Evolutionary conservation across 2,113 vertebrate species (phyloP).

Genomic region (Scophthalmus maximus): DNA sequence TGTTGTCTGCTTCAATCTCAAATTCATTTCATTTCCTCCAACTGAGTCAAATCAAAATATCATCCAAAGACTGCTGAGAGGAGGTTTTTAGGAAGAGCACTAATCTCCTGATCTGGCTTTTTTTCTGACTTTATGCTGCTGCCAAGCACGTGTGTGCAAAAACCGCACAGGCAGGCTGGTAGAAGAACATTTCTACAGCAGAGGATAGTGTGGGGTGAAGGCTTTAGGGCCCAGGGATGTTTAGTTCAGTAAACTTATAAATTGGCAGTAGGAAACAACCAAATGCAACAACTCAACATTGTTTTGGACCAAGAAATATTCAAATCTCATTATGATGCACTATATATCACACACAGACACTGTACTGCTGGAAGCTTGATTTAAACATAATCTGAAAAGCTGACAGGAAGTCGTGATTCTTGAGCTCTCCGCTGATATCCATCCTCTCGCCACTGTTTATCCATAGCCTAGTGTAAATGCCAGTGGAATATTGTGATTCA

Average conservation of each 20-base stretch:
- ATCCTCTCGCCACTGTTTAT: conserved; percentile 70
- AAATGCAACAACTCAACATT: neutral
- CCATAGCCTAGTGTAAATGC: conserved; percentile 78
- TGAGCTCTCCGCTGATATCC: conserved; percentile 47
- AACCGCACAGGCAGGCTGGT: neutral
- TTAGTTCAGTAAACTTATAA: conserved; percentile 1
- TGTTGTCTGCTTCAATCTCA: conserved; percentile 11
- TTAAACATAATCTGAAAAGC: conserved; percentile 64
- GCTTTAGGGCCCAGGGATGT: neutral
- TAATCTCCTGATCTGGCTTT: conserved; percentile 45
- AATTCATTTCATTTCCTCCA: too few relatives aligned
- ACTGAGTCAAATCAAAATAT: conserved; percentile 29
- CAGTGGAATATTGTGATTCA: conserved; percentile 75
- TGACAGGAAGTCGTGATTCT: conserved; percentile 57
- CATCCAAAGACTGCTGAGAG: conserved; percentile 1
- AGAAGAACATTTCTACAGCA: conserved; percentile 8
- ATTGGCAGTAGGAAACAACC: neutral
- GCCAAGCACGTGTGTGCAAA: conserved; percentile 36
- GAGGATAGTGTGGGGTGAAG: conserved; percentile 1
- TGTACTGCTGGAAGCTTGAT: conserved; percentile 32
- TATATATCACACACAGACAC: neutral
- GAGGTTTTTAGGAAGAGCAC: neutral
- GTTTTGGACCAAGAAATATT: neutral
- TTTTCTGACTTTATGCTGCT: conserved; percentile 33
- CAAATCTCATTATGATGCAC: conserved; percentile 8